Base-by-base conservation (phyloP, 2,113 vertebrate genomes). In the Mohoua ochrocephala region DNA sequence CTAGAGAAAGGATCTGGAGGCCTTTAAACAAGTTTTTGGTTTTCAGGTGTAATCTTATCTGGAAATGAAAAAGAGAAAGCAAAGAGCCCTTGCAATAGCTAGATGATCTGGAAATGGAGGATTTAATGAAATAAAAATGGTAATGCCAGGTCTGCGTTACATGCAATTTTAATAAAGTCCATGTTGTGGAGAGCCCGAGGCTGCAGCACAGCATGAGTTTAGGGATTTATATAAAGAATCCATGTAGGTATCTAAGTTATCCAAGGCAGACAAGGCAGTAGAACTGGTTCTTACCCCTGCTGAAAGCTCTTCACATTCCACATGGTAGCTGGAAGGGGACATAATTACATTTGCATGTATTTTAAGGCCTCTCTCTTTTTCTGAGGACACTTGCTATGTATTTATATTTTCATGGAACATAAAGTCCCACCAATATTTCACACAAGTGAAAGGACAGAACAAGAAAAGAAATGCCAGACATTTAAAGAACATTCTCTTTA, bases 401-500 rank as follows among this genome's bases (percentile, higher is more conserved):
- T 95, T 95, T 74, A 56, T 87, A 69, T 95, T 96, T 95, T 71
- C 24, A 59, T 56, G 60, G 44, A 90, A 91, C 45, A 60, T 52
- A 15, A 78, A 89, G 60, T 84, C 35, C 39, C 28, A 90, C 28
- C 45, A 69, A n/a, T 91, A 69, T 65, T 91, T 80, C 56, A 56
- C 56, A 64, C 11, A 67, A 90, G 52, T 78, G 56, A 91, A 93
- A 92, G 76, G 84, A 91, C 60, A 91, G 76, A 91, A 80, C 23
- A 75, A 84, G 63, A 85, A 83, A 87, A 60, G n/a, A 80, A 91
- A 83, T 93, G 54, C 15, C 71, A 85, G 57, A 69, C 15, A 39
- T 73, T 69, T 61, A 79, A 82, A 85, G 67, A 90, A 83, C 18
- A 7, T 88, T 79, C 22, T 64, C 61, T 75, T 95, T 82, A 68